phyloP scores from a whole-genome alignment of 2,797 vertebrate species.

The Alectoris magna region DNA sequence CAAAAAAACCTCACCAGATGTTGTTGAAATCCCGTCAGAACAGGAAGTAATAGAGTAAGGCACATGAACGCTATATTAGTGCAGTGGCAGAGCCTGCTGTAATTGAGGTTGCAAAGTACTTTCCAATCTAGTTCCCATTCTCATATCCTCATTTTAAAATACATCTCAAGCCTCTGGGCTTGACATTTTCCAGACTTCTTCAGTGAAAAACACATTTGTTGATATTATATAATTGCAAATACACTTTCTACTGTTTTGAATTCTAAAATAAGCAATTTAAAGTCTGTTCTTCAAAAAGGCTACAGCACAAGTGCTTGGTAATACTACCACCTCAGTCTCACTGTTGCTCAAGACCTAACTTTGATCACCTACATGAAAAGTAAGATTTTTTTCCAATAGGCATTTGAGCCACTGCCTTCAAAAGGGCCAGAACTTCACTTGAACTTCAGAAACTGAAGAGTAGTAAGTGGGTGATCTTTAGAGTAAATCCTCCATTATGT shows the following conservation, averaged over 20 bases:
- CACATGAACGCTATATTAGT: neutral
- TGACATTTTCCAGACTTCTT: conserved; percentile 30
- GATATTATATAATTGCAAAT: neutral
- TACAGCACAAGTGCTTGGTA: neutral
- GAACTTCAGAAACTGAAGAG: neutral
- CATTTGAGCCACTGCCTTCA: neutral
- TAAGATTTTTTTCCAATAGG: neutral
- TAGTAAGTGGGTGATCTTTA: fast-evolving
- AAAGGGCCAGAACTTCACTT: neutral
- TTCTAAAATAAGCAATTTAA: neutral
- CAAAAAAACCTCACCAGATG: neutral
- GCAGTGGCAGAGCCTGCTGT: neutral
- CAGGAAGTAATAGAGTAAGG: neutral
- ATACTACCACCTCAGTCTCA: neutral
- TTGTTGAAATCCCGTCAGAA: neutral
- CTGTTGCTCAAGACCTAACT: neutral
- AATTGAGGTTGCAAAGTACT: neutral
- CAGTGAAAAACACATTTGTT: neutral
- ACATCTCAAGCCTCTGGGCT: neutral
- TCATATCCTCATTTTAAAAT: neutral
- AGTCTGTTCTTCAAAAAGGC: neutral
- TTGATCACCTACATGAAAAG: neutral
- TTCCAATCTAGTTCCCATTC: neutral
- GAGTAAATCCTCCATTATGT: neutral
- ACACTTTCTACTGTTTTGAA: neutral